These are phyloP conservation scores for Zapus hudsonius DNA, from an alignment of 2,113 vertebrate genomes.

Conservation along the genomic window DNA sequence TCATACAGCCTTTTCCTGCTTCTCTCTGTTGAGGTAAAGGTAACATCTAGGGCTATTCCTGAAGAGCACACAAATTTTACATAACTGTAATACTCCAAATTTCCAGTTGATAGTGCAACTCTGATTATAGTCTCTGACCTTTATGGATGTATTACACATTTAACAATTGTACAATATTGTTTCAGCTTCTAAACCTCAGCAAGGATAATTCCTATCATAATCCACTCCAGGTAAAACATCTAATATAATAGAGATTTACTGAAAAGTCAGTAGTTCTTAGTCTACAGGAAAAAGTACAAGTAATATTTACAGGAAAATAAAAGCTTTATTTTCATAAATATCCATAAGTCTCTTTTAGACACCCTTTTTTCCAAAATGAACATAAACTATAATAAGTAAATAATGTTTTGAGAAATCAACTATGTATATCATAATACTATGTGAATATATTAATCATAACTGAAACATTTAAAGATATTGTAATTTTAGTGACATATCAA, in stretches of 20 bases:
- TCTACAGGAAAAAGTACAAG: background rate
- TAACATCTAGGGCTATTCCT: background rate
- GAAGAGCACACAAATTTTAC: background rate
- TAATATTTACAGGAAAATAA: background rate
- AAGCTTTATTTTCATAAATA: background rate
- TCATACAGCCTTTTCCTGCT: no score
- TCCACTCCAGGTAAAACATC: background rate
- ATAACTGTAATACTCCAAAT: background rate
- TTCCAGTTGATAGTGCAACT: background rate
- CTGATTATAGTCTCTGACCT: background rate
- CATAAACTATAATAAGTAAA: background rate
- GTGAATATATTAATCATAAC: background rate
- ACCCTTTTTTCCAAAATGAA: background rate
- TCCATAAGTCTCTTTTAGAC: background rate
- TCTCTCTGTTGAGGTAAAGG: background rate
- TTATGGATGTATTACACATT: background rate
- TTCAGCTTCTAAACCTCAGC: background rate
- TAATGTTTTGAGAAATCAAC: background rate
- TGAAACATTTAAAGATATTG: background rate
- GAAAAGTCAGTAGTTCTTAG: constrained; percentile 27
- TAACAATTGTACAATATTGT: background rate
- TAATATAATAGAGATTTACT: background rate
- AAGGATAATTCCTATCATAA: background rate
- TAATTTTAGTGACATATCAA: background rate
- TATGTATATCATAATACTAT: background rate